Evolutionary conservation across 2,797 vertebrate species (phyloP).

Genomic region (Agapornis canus): DNA sequence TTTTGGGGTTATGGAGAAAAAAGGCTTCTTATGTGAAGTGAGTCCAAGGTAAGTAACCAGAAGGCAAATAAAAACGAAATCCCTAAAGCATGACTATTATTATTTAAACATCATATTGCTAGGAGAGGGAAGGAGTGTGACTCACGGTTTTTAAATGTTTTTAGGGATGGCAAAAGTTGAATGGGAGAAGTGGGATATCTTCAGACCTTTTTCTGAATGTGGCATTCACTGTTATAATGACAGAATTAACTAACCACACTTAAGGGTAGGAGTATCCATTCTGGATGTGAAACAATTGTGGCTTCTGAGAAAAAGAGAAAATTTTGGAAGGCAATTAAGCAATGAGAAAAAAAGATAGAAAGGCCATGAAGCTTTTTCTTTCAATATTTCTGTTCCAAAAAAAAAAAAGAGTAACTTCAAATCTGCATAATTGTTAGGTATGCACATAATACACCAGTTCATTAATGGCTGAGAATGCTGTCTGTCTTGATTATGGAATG

Average conservation of each 20-base stretch:
- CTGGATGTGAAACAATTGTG: neutral
- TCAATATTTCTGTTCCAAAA: neutral
- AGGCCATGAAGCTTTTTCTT: neutral
- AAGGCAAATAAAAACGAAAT: constrained; percentile 13
- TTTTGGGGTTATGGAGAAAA: neutral
- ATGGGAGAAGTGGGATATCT: neutral
- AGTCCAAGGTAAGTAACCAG: neutral
- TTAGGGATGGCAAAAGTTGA: neutral
- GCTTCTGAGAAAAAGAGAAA: neutral
- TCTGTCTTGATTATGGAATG: neutral
- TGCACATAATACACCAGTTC: neutral
- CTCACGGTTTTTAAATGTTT: neutral
- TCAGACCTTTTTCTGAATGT: neutral
- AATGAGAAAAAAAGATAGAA: neutral
- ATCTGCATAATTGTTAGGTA: neutral
- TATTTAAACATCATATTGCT: neutral
- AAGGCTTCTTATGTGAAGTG: neutral
- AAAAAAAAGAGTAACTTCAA: neutral
- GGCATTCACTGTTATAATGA: neutral
- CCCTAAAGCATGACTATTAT: neutral
- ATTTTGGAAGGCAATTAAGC: neutral
- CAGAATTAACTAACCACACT: neutral
- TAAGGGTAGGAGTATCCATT: neutral
- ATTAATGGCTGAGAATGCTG: neutral
- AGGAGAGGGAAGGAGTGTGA: neutral